Conservation (phyloP, 2,888 invertebrate genomes). For the Dioctria rufipes region DNA sequence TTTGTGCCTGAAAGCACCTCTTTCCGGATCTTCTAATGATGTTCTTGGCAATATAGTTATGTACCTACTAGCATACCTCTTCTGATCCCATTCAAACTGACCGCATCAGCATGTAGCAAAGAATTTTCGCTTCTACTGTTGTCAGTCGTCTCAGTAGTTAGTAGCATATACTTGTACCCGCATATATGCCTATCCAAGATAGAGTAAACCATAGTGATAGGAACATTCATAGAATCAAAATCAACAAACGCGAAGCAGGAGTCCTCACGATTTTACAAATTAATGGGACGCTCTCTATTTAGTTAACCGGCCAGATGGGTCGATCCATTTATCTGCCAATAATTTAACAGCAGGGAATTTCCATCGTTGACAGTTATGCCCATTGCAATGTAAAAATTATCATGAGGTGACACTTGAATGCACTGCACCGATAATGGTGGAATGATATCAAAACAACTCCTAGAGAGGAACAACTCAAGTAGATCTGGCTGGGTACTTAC, state of each 20-base stretch:
- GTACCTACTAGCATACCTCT: neutral
- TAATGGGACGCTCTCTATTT: constrained; percentile 51
- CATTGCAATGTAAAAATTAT: constrained; percentile 51
- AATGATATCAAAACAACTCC: constrained; percentile 31
- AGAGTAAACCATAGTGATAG: constrained; percentile 8
- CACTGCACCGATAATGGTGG: constrained; percentile 48
- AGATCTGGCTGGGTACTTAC: neutral
- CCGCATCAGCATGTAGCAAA: neutral
- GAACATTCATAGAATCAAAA: constrained; percentile 19
- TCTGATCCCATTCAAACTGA: constrained; percentile 36
- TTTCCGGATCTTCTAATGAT: constrained; percentile 53
- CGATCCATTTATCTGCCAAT: constrained; percentile 53
- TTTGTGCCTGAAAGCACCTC: constrained; percentile 15
- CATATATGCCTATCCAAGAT: constrained; percentile 26
- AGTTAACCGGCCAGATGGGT: constrained; percentile 45
- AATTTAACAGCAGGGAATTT: constrained; percentile 52
- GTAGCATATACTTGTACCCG: neutral
- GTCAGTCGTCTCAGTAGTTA: neutral
- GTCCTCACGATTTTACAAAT: constrained; percentile 50
- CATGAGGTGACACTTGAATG: constrained; percentile 50
- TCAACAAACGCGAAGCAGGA: constrained; percentile 7
- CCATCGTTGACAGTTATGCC: constrained; percentile 43
- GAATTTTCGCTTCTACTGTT: constrained; percentile 37
- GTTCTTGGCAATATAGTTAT: neutral
- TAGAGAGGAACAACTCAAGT: neutral